A percentile compares a stretch with the other conserved stretches of the same genome.
Conservation (phyloP, 2,797 vertebrate genomes). For the Emydoidea blandingii region DNA sequence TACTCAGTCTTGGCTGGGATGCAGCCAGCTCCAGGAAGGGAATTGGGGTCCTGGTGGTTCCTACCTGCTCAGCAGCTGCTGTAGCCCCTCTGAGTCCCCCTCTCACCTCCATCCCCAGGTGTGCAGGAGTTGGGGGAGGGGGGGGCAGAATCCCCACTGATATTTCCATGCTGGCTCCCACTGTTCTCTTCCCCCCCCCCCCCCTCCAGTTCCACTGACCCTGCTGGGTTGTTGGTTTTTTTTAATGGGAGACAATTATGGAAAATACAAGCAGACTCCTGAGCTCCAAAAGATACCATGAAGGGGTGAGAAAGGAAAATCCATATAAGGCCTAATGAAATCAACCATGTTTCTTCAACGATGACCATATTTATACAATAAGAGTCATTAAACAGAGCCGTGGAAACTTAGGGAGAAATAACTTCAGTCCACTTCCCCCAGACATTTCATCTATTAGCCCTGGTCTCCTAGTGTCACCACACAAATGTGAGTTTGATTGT, state of each 20-base stretch:
- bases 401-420: slow-evolving; percentile 54
- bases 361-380: slow-evolving; percentile 66
- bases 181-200: accelerated
- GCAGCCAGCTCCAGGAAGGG: background rate
- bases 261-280: slow-evolving; percentile 44
- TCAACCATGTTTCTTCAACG: slow-evolving; percentile 65
- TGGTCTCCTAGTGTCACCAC: slow-evolving; percentile 58
- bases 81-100: background rate
- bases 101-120: background rate
- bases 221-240: background rate
- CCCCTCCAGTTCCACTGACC: background rate
- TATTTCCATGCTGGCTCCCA: background rate
- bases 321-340: background rate
- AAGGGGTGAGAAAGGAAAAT: slow-evolving; percentile 1
- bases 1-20: background rate
- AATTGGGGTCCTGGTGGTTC: background rate
- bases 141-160: background rate
- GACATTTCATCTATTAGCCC: slow-evolving; percentile 56
- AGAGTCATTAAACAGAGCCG: slow-evolving; percentile 66
- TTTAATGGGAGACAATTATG: slow-evolving; percentile 36
- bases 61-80: background rate
- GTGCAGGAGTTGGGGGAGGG: background rate
- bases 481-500: slow-evolving; percentile 58
- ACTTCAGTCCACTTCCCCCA: slow-evolving; percentile 51
- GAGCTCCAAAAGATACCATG: slow-evolving; percentile 14